phyloP scores from a whole-genome alignment of 2,113 vertebrate species.

The Salvator merianae region DNA sequence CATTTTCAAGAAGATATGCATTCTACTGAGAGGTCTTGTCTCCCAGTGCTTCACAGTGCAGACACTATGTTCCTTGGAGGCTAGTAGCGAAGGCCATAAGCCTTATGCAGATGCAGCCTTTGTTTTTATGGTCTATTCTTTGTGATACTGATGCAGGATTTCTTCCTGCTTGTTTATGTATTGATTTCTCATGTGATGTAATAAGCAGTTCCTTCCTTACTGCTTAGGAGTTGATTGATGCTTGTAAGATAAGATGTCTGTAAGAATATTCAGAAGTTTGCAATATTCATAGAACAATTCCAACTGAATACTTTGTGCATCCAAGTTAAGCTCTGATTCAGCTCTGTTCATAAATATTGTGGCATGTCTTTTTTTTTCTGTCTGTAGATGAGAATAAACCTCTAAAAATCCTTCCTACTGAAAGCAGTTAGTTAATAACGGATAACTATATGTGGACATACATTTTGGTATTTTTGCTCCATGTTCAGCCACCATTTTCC shows the following conservation, averaged over 20 bases:
- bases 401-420: background rate
- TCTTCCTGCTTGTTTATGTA: background rate
- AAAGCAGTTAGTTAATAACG: too few species aligned
- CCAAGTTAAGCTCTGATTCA: too few species aligned
- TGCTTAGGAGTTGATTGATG: too few species aligned
- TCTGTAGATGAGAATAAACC: background rate
- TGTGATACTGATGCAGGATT: background rate
- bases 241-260: too few species aligned
- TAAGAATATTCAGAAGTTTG: background rate
- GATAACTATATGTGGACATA: background rate
- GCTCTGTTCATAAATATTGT: background rate
- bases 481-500: background rate
- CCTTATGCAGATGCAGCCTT: background rate
- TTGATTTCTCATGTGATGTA: background rate
- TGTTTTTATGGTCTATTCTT: too few species aligned
- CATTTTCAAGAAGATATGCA: too few species aligned
- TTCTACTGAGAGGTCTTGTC: too few species aligned
- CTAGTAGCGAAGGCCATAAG: too few species aligned
- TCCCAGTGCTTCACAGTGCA: too few species aligned
- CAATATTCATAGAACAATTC: background rate
- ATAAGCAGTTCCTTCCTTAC: too few species aligned
- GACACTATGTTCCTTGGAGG: too few species aligned
- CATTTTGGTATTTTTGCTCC: background rate
- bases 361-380: background rate
- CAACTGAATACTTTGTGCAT: background rate